A percentile compares a stretch with the other conserved stretches of the same genome.
These are phyloP conservation scores for Chunga burmeisteri DNA, from an alignment of 2,113 vertebrate species.

Conservation along the genomic window DNA sequence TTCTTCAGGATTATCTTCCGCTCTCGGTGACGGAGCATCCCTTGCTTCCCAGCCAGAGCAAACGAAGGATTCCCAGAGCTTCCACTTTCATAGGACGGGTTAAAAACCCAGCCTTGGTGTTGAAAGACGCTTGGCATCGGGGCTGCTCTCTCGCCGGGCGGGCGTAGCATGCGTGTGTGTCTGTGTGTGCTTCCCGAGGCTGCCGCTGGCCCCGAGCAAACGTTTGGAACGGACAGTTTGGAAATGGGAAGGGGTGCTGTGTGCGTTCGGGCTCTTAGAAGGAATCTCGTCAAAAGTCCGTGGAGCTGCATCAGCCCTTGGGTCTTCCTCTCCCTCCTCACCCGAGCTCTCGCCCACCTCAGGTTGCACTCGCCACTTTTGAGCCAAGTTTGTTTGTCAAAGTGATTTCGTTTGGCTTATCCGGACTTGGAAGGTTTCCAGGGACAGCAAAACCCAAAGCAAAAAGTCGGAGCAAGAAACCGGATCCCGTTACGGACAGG, in stretches of 20 bases:
- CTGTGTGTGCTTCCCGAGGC: neutral
- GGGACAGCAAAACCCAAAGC: conserved; percentile 32
- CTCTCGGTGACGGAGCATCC: neutral
- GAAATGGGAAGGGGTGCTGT: rapidly evolving
- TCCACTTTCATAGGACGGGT: neutral
- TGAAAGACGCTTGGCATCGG: neutral
- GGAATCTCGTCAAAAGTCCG: rapidly evolving
- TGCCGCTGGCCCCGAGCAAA: neutral
- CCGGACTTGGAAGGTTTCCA: neutral
- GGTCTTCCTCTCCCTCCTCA: neutral
- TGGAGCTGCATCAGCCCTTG: neutral
- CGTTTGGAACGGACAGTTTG: rapidly evolving
- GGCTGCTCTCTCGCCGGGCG: neutral
- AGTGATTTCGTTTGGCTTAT: neutral
- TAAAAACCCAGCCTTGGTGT: rapidly evolving
- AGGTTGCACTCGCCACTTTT: conserved; percentile 52
- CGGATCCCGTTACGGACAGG: rapidly evolving
- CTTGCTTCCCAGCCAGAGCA: neutral
- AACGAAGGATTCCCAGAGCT: neutral
- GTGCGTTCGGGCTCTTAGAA: rapidly evolving
- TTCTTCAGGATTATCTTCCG: neutral
- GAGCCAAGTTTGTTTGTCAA: neutral
- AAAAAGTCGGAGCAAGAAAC: neutral
- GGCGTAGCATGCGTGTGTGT: rapidly evolving
- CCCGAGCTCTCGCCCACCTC: neutral